These are phyloP conservation scores for Plecotus auritus DNA, from an alignment of 2,113 vertebrate genomes.

Conservation along the genomic window DNA sequence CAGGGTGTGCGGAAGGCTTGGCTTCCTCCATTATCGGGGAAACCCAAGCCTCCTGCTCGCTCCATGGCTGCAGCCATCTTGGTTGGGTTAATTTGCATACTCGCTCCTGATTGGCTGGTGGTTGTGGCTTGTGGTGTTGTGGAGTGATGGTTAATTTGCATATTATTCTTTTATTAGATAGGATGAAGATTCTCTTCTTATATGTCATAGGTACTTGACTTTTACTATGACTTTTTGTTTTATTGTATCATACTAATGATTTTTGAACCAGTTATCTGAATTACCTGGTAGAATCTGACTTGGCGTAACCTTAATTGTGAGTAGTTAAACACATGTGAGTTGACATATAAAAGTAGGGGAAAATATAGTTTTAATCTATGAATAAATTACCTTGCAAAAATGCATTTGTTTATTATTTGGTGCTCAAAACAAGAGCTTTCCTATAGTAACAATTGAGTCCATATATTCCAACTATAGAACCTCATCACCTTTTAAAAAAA, in stretches of 20 bases:
- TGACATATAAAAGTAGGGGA: not conserved
- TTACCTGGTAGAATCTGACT: constrained; percentile 4
- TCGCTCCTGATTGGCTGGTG: too few species aligned
- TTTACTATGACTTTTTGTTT: not conserved
- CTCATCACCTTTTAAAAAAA: not conserved
- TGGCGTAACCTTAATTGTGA: not conserved
- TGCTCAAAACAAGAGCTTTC: not conserved
- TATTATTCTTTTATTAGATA: too few species aligned
- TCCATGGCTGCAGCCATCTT: too few species aligned
- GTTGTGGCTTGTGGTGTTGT: too few species aligned
- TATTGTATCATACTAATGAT: not conserved
- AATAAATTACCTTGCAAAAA: not conserved
- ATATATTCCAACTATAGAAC: not conserved
- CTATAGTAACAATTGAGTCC: not conserved
- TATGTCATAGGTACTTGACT: not conserved
- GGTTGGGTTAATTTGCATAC: too few species aligned
- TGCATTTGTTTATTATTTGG: not conserved
- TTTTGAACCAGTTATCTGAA: not conserved
- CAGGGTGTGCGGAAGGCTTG: too few species aligned
- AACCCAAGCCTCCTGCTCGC: too few species aligned
- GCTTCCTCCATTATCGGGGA: too few species aligned
- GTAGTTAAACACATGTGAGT: not conserved
- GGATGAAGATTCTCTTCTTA: not conserved
- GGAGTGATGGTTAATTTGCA: too few species aligned
- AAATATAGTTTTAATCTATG: not conserved